phyloP scores from a whole-genome alignment of 1,140 invertebrate species.

The Planococcus citri region DNA sequence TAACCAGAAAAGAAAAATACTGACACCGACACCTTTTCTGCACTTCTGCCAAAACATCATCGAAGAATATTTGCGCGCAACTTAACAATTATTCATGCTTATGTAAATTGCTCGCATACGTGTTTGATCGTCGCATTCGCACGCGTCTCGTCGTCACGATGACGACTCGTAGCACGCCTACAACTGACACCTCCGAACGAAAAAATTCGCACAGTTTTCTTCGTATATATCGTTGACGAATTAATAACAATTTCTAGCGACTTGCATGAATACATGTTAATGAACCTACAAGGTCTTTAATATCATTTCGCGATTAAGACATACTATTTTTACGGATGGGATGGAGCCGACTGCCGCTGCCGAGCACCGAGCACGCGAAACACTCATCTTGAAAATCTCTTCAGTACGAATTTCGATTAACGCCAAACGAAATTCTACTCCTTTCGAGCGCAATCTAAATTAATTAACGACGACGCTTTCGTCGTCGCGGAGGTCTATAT shows the following conservation, averaged over 20 bases:
- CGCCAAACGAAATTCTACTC: no score
- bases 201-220: neutral
- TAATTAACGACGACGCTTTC: neutral
- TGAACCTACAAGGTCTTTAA: neutral
- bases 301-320: neutral
- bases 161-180: neutral
- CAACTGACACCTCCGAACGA: neutral
- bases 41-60: neutral
- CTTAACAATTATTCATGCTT: neutral
- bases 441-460: neutral
- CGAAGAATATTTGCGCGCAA: neutral
- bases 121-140: neutral
- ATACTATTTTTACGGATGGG: no score
- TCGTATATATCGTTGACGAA: neutral
- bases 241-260: neutral
- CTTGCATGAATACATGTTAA: neutral
- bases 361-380: no score
- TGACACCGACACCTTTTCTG: conserved; percentile 6
- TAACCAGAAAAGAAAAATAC: no score
- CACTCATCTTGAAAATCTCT: no score
- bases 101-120: neutral
- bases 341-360: no score
- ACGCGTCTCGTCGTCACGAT: no score
- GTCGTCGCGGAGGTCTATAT: neutral
- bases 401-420: no score